Evolutionary conservation across 2,888 invertebrate genomes (phyloP).

Genomic region (Parnassius mnemosyne): DNA sequence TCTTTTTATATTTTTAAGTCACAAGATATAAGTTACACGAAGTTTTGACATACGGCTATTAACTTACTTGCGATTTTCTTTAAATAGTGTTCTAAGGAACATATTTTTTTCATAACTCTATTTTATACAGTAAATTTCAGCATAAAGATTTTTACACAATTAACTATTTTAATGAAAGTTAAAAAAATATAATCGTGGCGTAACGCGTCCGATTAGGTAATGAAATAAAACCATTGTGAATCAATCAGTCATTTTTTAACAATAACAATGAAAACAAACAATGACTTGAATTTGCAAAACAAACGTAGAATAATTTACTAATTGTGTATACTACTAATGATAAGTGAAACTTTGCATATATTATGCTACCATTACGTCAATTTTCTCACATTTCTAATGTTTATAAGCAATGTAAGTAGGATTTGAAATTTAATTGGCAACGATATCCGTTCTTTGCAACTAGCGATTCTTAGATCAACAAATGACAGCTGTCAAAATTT

Average conservation of each 20-base stretch:
- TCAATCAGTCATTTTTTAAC: slow-evolving; percentile 18
- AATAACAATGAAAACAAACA: slow-evolving; percentile 14
- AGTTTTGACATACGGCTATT: neutral
- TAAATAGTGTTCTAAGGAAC: slow-evolving; percentile 1
- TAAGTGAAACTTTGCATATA: no score
- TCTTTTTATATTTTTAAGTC: no score
- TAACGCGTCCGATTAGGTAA: neutral
- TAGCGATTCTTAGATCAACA: no score
- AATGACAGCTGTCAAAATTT: no score
- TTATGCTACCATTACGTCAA: no score
- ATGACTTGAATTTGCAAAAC: slow-evolving; percentile 14
- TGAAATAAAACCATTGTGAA: slow-evolving; percentile 7
- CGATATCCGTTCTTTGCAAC: no score
- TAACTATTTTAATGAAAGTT: neutral
- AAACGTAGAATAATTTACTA: slow-evolving; percentile 31
- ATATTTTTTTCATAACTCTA: slow-evolving; percentile 14
- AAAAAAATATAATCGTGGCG: neutral
- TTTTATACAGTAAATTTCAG: neutral
- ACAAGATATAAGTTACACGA: no score
- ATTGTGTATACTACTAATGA: no score
- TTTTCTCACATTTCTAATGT: no score
- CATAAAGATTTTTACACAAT: neutral
- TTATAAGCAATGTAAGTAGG: no score
- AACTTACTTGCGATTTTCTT: slow-evolving; percentile 8
- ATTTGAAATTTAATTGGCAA: no score